Evolutionary conservation across 2,888 invertebrate genomes (phyloP), one percentile per base, ranked within the genome.

Genomic region (Cryptophagus acutangulus): DNA sequence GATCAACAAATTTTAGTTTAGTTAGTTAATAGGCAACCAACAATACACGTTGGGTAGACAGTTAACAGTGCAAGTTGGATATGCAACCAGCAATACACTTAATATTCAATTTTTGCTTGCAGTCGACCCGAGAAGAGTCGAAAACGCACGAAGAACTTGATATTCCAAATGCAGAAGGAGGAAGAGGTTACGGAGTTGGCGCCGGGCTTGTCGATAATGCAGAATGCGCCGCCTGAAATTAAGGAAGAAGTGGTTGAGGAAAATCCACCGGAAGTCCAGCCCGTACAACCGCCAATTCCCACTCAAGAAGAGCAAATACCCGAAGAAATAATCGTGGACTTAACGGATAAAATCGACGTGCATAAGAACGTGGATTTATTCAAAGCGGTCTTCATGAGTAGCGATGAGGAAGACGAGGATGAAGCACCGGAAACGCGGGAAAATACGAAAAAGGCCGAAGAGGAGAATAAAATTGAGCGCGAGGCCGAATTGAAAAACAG

Each of bases 301-400:
- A 33, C 29, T 20, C 36, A 35, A 31, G 18, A 40, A 17, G 39
- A 40, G 33, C n/a, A n/a, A 4, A 13, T 31, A 2, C n/a, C 3
- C 3, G 10, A n/a, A 13, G 12, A 26, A 26, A n/a, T n/a, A n/a
- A n/a, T n/a, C n/a, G 24, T 20, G n/a, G 65, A 68, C 50, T 51
- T 63, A 26, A 67, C 65, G 2, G 67, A 67, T 33, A 63, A 58
- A 54, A 54, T 70, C 3, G 60, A 66, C 30, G 52, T 69, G 15
- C 62, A 62, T 12, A 57, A 82, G 33, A 82, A 81, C 54, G 73
- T 76, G 43, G 93, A 93, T 67, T 71, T 95, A 2, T 95, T 91
- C 61, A 89, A 88, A 67, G 84, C 90, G 0, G 89, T 95, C 57
- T 95, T 95, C 62, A 74, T 87, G 16, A 84, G 84, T 56, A 87